Evolutionary conservation across 2,113 vertebrate species (phyloP), one percentile per base, ranked within the genome.

Genomic region (Centropus bengalensis): DNA sequence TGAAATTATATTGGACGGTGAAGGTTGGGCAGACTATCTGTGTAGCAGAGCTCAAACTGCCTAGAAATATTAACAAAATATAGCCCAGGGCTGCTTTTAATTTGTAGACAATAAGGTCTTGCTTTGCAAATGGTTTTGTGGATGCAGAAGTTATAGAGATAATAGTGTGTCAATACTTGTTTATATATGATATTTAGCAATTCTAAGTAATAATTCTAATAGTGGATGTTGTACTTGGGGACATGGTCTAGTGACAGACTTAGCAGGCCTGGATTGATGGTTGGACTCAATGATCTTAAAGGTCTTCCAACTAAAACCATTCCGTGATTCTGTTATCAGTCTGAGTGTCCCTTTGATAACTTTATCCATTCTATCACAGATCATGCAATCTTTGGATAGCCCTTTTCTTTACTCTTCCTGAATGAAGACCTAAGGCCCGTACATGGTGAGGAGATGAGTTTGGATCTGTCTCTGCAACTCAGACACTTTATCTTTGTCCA

Each of bases 61-160:
- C 47, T 70, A n/a, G 26, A 68, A 27, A 52, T 64, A 76, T 77
- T 55, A 56, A 23, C 18, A 77, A 36, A 78, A 85, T 52, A 30
- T 11, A 44, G 7, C 16, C 10, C 12, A 59, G 33, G 16, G 22
- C 9, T 59, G 5, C 9, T 32, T 86, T 87, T 77, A 24, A 36
- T 38, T 26, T 74, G 16, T 58, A 51, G 45, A 33, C 23, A 68
- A 24, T 20, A 74, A 70, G 20, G 3, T 9, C 22, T 68, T 75
- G 9, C 47, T 89, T 52, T 84, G 40, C 11, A 83, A 54, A 78
- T 32, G n/a, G 24, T 15, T 83, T 88, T 82, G 42, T 81, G 23
- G 52, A 40, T 55, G 11, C 44, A 47, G 33, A 59, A 52, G 33
- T 77, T 77, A 47, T 0, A 0, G 27, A 36, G 10, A 12, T 32